A percentile compares a stretch with the other conserved stretches of the same genome.
Evolutionary conservation across 2,797 vertebrate species (phyloP).

Genomic region (Cyprinella venusta): DNA sequence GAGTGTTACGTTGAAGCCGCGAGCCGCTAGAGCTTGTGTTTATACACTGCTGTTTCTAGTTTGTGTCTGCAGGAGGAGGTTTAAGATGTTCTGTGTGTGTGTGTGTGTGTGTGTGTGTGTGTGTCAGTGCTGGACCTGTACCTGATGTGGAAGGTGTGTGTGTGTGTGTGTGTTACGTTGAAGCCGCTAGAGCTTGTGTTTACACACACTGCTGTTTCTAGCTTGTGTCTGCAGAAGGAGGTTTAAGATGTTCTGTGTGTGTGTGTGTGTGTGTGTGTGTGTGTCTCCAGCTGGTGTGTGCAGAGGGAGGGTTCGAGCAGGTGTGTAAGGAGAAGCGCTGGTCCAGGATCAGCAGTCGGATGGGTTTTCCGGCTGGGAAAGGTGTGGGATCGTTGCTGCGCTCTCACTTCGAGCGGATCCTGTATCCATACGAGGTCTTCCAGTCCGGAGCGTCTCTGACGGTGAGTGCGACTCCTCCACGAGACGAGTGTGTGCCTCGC

Average conservation of each 20-base stretch:
- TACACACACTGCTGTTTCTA: neutral
- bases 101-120: too few species aligned
- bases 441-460: slow-evolving; percentile 94
- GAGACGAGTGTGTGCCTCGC: neutral
- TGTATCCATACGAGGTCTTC: slow-evolving; percentile 98
- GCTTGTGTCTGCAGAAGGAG: too few species aligned
- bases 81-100: too few species aligned
- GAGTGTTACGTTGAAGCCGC: too few species aligned
- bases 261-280: slow-evolving; percentile 29
- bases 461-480: slow-evolving; percentile 67
- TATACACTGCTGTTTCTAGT: too few species aligned
- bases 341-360: slow-evolving; percentile 91
- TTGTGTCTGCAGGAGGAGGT: too few species aligned
- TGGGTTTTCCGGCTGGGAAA: slow-evolving; percentile 93
- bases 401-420: slow-evolving; percentile 92
- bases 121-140: slow-evolving; percentile 87
- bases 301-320: slow-evolving; percentile 93
- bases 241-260: neutral
- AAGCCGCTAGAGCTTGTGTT: too few species aligned
- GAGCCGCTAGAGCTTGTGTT: too few species aligned
- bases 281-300: slow-evolving; percentile 86
- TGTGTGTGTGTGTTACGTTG: neutral
- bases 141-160: slow-evolving; percentile 89
- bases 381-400: slow-evolving; percentile 90
- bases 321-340: slow-evolving; percentile 95